Evolutionary conservation across 1,140 invertebrate species (phyloP).

Genomic region (Agrilus planipennis): DNA sequence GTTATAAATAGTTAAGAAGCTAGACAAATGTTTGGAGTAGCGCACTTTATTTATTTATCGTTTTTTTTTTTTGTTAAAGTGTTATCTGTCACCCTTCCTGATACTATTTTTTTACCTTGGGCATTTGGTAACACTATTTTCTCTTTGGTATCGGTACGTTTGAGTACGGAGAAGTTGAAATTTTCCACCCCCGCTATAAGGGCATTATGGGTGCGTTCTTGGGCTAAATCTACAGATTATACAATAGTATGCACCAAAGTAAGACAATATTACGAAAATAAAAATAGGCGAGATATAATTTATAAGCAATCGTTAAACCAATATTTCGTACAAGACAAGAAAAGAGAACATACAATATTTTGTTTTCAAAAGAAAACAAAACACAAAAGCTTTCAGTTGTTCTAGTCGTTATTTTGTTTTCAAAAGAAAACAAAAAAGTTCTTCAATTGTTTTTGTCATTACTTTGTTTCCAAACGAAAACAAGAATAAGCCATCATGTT

Average conservation of each 20-base stretch:
- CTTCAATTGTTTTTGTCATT: too few species aligned
- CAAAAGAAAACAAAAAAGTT: too few species aligned
- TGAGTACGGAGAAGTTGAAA: conserved; percentile 56
- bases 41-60: conserved; percentile 4
- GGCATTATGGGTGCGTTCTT: conserved; percentile 60
- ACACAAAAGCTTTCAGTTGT: too few species aligned
- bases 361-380: too few species aligned
- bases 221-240: conserved; percentile 50
- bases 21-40: conserved; percentile 4
- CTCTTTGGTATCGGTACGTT: conserved; percentile 63
- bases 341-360: too few species aligned
- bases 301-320: too few species aligned
- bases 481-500: too few species aligned
- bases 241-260: too few species aligned
- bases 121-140: conserved; percentile 70
- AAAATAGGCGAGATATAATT: too few species aligned
- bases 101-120: conserved; percentile 47
- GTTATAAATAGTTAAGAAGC: conserved; percentile 9
- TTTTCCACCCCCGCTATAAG: conserved; percentile 61
- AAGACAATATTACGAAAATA: neutral
- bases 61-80: conserved; percentile 2
- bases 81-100: neutral
- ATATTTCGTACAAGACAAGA: too few species aligned
- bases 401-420: too few species aligned
- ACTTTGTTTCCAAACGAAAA: too few species aligned